Percentiles rank a stretch among this genome's conserved stretches.
Conservation (phyloP, 2,888 invertebrate genomes). For the Abscondita cerata region DNA sequence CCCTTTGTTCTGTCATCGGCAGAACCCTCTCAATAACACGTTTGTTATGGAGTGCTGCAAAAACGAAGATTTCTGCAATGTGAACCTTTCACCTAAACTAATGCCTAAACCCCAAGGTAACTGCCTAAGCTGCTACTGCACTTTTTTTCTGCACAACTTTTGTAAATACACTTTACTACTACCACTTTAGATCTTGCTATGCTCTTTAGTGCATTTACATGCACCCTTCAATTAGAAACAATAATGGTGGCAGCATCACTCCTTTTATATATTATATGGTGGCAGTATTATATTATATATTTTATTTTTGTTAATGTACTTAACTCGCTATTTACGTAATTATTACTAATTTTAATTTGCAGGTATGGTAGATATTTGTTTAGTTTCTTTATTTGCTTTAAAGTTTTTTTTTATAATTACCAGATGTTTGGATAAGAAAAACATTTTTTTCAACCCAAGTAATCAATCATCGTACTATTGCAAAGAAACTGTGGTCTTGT, state of each 20-base stretch:
- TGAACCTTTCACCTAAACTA: slow-evolving; percentile 71
- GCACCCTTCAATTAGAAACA: slow-evolving; percentile 11
- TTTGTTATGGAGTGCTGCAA: slow-evolving; percentile 85
- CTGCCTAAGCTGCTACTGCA: slow-evolving; percentile 38
- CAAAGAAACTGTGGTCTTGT: slow-evolving; percentile 40
- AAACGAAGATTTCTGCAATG: slow-evolving; percentile 77
- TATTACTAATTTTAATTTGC: slow-evolving; percentile 29
- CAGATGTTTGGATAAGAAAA: slow-evolving; percentile 48
- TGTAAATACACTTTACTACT: slow-evolving; percentile 27
- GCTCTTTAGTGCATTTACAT: slow-evolving; percentile 17
- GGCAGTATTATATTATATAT: too few species aligned
- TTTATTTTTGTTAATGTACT: slow-evolving; percentile 20
- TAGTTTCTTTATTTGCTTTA: slow-evolving; percentile 21
- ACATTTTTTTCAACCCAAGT: slow-evolving; percentile 42
- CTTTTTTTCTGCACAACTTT: slow-evolving; percentile 25
- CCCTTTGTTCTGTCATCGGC: slow-evolving; percentile 82
- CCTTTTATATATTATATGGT: slow-evolving; percentile 19
- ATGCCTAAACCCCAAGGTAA: slow-evolving; percentile 74
- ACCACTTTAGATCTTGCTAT: slow-evolving; percentile 28
- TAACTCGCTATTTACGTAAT: slow-evolving; percentile 19
- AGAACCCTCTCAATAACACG: slow-evolving; percentile 76
- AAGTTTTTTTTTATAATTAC: slow-evolving; percentile 29
- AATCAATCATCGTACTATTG: slow-evolving; percentile 50
- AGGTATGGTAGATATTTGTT: slow-evolving; percentile 8
- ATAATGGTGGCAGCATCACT: slow-evolving; percentile 27